Evolutionary conservation across 2,888 invertebrate genomes (phyloP).

Genomic region (Stratiomys singularior): DNA sequence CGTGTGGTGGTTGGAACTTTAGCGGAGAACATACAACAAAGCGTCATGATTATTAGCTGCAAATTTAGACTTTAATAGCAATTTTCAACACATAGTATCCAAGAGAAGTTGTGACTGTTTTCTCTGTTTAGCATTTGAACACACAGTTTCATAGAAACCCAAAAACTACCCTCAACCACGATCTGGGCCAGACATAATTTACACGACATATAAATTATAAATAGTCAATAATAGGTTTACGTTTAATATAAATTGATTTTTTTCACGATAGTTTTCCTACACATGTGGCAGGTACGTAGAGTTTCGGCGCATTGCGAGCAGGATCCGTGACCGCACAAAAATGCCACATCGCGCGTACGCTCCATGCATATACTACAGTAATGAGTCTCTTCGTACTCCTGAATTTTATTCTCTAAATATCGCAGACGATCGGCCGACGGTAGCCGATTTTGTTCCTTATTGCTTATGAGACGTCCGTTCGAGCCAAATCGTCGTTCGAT

Average conservation of each 20-base stretch:
- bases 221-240: constrained; percentile 18
- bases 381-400: constrained; percentile 87
- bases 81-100: no score
- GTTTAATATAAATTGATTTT: constrained; percentile 65
- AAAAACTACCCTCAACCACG: constrained; percentile 1
- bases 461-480: constrained; percentile 68
- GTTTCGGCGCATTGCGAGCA: constrained; percentile 85
- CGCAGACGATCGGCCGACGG: constrained; percentile 75
- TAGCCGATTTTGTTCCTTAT: constrained; percentile 66
- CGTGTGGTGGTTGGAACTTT: no score
- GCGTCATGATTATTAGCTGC: no score
- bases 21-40: no score
- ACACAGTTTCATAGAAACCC: neutral
- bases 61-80: no score
- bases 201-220: constrained; percentile 13
- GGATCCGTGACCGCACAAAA: constrained; percentile 88
- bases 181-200: neutral
- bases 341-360: constrained; percentile 80
- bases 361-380: constrained; percentile 92
- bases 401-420: constrained; percentile 79
- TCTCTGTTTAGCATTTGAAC: neutral
- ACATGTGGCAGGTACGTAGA: constrained; percentile 85
- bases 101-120: no score
- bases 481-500: constrained; percentile 70
- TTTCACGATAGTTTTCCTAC: constrained; percentile 65